phyloP scores from a whole-genome alignment of 2,797 vertebrate species.

The Helicolenus hilgendorfi region DNA sequence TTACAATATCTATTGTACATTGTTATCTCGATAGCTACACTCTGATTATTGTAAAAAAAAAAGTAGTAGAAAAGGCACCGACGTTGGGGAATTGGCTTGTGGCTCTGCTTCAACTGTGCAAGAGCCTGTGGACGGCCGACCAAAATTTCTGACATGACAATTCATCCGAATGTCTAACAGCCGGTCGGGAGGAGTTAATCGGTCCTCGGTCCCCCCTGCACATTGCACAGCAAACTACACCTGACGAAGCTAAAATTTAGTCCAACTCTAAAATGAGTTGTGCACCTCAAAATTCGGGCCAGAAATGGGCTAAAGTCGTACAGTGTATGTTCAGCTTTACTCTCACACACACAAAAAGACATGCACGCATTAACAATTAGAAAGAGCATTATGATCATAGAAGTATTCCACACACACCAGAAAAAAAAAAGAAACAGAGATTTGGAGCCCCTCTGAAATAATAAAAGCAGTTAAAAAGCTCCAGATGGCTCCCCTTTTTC shows the following conservation, averaged over 20 bases:
- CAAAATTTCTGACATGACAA: neutral
- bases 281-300: neutral
- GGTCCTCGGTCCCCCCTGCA: neutral
- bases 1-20: neutral
- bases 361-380: neutral
- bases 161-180: neutral
- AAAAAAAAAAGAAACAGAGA: conserved; percentile 6
- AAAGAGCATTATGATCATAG: conserved; percentile 22
- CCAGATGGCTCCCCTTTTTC: conserved; percentile 46
- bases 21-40: neutral
- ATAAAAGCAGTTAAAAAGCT: conserved; percentile 47
- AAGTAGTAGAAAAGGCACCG: too few relatives aligned
- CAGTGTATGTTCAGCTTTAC: too few relatives aligned
- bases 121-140: too few relatives aligned
- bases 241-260: neutral
- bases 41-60: neutral
- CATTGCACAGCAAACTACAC: too few relatives aligned
- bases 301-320: too few relatives aligned
- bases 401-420: conserved; percentile 23
- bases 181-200: too few relatives aligned
- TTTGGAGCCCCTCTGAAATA: conserved; percentile 30
- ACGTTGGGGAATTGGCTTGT: too few relatives aligned
- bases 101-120: too few relatives aligned
- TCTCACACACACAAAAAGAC: neutral
- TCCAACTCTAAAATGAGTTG: neutral